Evolutionary conservation across 2,888 invertebrate species (phyloP), one percentile per base, ranked within the genome.

Genomic region (Micoletzkya japonica): DNA sequence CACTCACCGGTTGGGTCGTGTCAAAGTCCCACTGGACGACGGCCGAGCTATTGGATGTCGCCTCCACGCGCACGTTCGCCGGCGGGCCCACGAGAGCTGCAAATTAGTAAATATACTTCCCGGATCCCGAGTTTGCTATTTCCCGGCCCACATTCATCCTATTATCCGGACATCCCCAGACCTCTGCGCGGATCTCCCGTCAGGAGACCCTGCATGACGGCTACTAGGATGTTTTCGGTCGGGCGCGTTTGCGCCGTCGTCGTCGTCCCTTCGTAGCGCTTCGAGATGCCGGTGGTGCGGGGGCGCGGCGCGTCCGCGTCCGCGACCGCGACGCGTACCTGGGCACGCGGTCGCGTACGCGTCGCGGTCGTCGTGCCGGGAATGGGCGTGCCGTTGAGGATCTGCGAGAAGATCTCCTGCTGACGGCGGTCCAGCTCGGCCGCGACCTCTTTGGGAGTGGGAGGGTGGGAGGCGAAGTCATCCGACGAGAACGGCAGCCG

Each of bases 11-110:
- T 68, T 74, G 74, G 36, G 70, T 73, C 37, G 77, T 76, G 61
- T 83, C 82, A 70, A 82, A 84, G 66, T 84, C 84, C 84, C 84
- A 84, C 73, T 82, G 82, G 34, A 84, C 75, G 60, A 84, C 83
- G 30, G 80, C 84, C 24, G 84, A 83, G 34, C 75, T 76, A 71
- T 84, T 83, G 36, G 80, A 77, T 10, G 81, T 78, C 2, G 84
- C 81, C 72, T 84, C 81, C 4, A 82, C 83, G 26, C 79, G 75
- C 34, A 84, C 82, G 68, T 84, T 84, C 4, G 78, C 73, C 20
- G 84, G 84, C 32, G 84, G 82, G 34, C 82, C 83, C 69, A 84
- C 83, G 20, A 82, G 75, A 32, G 84, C 84, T 84, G 76, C 74
- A 83, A 82, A 72, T n/a, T 34, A 52, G 4, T 59, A 26, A 36